A percentile compares a stretch with the other conserved stretches of the same genome.
Conservation (phyloP, 2,797 vertebrate species). For the Phylloscopus collybita region DNA sequence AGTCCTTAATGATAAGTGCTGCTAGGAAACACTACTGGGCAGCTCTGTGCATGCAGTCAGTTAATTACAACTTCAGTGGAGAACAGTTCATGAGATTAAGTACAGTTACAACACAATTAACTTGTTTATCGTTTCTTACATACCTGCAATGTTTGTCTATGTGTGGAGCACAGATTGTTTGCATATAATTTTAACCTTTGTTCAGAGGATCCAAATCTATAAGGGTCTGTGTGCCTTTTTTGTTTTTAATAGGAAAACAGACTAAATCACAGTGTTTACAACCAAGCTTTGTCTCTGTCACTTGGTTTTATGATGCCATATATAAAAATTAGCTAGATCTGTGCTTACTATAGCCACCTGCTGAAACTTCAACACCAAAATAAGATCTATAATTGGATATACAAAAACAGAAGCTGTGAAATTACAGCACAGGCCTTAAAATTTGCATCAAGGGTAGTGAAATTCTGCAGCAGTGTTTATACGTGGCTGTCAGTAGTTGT, state of each 20-base stretch:
- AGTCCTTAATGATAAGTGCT: slow-evolving; percentile 50
- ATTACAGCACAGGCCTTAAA: slow-evolving; percentile 14
- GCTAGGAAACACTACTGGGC: slow-evolving; percentile 32
- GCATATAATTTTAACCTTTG: slow-evolving; percentile 12
- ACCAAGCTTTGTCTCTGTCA: not conserved
- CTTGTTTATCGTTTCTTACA: slow-evolving; percentile 51
- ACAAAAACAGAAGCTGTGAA: slow-evolving; percentile 51
- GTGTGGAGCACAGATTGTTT: slow-evolving; percentile 21
- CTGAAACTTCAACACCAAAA: slow-evolving; percentile 46
- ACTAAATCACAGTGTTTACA: slow-evolving; percentile 29
- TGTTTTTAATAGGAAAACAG: slow-evolving; percentile 37
- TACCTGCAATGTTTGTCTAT: slow-evolving; percentile 1
- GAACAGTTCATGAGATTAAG: slow-evolving; percentile 60
- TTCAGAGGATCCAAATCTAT: slow-evolving; percentile 7
- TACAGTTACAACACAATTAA: slow-evolving; percentile 66
- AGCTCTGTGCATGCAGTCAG: slow-evolving; percentile 10
- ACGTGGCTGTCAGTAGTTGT: not conserved
- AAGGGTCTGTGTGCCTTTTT: slow-evolving; percentile 20
- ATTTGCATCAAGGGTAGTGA: slow-evolving; percentile 16
- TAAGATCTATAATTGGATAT: slow-evolving; percentile 40
- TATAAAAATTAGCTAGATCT: slow-evolving; percentile 42
- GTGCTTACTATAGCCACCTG: slow-evolving; percentile 45
- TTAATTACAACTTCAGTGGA: slow-evolving; percentile 67
- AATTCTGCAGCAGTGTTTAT: slow-evolving; percentile 7
- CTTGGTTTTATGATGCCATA: slow-evolving; percentile 3